Base-by-base conservation (phyloP, 2,888 invertebrate genomes). In the Eupithecia inturbata region DNA sequence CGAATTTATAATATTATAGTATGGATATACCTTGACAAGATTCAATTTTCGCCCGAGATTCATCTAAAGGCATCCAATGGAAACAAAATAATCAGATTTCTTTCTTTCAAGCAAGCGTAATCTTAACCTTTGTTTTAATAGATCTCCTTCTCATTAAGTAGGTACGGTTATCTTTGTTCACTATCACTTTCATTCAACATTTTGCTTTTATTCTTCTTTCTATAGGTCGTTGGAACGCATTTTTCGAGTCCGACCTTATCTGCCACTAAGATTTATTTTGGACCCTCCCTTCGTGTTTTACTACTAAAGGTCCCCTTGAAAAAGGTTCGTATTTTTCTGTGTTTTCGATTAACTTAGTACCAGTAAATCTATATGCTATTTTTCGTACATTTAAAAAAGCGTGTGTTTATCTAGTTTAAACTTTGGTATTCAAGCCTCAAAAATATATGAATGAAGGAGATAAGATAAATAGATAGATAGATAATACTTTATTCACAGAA, bases 141-240 rank as follows among this genome's bases (percentile, higher is more conserved):
- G 73, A 71, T 73, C 41, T 64, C 70, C 57, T 76, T 73, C 68
- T 76, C 76, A 76, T 73, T 72, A 36, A 36, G 63, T 22, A 64
- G 63, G 36, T 33, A 72, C 57, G 53, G 70, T 77, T 78, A 78
- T 78, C 77, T 78, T 39, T 67, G 57, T 73, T 77, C 73, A 70
- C 74, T 79, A 77, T 78, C 78, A 74, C 74, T 76, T 80, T 76
- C 74, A 78, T 79, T 80, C 72, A 78, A 79, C 77, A 76, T 77
- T n/a, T 77, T 79, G 85, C 84, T 85, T 82, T 73, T 73, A 76
- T 76, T 80, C 81, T 83, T 82, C 78, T 86, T 87, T 87, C 86
- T 62, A 87, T 89, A 86, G 86, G 82, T 76, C 71, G 71, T 71
- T 71, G 62, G 71, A 76, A 71, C 73, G 73, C 67, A 73, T 71